Evolutionary conservation across 2,888 invertebrate species (phyloP).

Genomic region (Andricus quercusramuli): DNA sequence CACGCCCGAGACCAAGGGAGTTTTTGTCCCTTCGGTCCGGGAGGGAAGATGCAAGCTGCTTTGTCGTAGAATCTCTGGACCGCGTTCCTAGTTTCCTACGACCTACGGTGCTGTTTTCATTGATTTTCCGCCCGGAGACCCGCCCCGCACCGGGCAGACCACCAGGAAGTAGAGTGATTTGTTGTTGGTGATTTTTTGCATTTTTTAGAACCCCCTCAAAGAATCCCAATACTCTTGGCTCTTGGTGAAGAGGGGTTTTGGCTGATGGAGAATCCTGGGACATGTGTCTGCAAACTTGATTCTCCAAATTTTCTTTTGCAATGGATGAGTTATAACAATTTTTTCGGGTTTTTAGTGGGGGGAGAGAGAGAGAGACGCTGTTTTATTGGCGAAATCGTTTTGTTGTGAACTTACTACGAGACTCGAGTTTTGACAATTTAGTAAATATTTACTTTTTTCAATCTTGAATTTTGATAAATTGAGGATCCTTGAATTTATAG

Average conservation of each 20-base stretch:
- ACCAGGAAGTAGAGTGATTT: constrained; percentile 40
- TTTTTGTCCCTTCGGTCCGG: constrained; percentile 2
- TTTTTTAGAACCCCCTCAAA: neutral
- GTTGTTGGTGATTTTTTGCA: constrained; percentile 44
- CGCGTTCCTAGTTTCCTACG: constrained; percentile 41
- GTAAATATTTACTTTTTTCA: neutral
- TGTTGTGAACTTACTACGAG: no score
- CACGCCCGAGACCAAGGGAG: neutral
- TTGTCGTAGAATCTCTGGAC: constrained; percentile 32
- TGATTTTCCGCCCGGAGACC: constrained; percentile 62
- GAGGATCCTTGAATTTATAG: neutral
- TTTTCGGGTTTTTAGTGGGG: neutral
- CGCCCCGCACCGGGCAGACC: constrained; percentile 47
- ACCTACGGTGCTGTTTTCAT: constrained; percentile 60
- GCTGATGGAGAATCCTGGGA: neutral
- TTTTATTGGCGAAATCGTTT: no score
- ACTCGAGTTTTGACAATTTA: neutral
- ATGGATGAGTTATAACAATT: neutral
- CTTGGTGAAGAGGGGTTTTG: neutral
- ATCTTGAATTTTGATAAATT: neutral
- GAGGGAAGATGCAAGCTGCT: constrained; percentile 20
- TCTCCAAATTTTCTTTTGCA: neutral
- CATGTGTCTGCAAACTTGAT: neutral
- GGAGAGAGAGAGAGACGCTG: neutral
- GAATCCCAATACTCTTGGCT: neutral